Conservation (phyloP, 92 coral and sea anemone species). For the Isaurus tuberculatus region DNA sequence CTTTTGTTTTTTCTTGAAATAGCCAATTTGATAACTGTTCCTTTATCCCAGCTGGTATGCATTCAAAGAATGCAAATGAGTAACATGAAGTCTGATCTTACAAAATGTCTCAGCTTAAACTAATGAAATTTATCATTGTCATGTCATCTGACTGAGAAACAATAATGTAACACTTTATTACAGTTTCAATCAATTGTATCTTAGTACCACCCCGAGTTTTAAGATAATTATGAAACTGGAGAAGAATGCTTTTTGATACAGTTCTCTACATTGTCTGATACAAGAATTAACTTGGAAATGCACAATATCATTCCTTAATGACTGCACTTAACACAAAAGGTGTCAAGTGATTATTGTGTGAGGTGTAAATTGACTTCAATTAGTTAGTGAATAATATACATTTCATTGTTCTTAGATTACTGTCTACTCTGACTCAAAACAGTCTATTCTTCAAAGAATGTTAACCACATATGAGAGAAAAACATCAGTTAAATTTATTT, state of each 20-base stretch:
- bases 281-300: background rate
- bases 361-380: background rate
- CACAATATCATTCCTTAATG: background rate
- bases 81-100: background rate
- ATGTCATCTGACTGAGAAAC: background rate
- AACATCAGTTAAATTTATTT: background rate
- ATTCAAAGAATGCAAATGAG: background rate
- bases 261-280: background rate
- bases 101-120: background rate
- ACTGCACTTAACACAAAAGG: constrained; percentile 16
- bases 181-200: background rate
- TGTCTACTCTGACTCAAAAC: background rate
- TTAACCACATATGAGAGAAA: background rate
- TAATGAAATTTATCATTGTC: background rate
- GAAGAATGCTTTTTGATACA: background rate
- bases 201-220: background rate
- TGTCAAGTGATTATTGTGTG: background rate
- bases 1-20: no score
- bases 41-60: no score
- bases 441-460: background rate
- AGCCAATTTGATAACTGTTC: no score
- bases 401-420: background rate
- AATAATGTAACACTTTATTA: background rate
- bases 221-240: background rate
- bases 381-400: background rate